Evolutionary conservation across 2,797 vertebrate genomes (phyloP).

Genomic region (Perdix hodgsoniae): DNA sequence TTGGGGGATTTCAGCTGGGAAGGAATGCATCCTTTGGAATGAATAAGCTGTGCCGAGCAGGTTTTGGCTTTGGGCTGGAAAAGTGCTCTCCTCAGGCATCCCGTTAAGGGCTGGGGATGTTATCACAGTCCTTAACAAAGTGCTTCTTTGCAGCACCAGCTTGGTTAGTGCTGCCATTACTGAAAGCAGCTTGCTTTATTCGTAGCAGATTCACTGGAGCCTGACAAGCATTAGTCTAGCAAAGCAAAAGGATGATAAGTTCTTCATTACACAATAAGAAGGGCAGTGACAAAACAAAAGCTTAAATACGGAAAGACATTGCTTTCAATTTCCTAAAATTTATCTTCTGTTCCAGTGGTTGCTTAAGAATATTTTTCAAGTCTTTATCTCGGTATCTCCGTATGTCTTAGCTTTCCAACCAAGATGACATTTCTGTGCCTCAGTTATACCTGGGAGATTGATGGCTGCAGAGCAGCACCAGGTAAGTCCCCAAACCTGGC

Average conservation of each 20-base stretch:
- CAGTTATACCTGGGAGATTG: not conserved
- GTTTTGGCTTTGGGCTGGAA: not conserved
- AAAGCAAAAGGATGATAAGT: not conserved
- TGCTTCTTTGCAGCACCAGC: not conserved
- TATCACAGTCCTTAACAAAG: not conserved
- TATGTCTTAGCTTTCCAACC: not conserved
- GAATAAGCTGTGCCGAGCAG: not conserved
- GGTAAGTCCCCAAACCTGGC: not conserved
- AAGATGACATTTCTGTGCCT: not conserved
- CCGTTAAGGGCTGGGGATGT: not conserved
- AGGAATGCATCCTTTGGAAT: not conserved
- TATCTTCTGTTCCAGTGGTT: not conserved
- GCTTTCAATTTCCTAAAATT: not conserved
- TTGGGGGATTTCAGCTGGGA: not conserved
- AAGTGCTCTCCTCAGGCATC: not conserved
- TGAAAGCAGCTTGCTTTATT: not conserved
- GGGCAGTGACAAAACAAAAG: not conserved
- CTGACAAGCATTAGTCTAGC: too few relatives aligned
- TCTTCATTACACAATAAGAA: not conserved
- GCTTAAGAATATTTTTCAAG: not conserved
- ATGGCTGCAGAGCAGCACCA: not conserved
- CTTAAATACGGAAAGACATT: not conserved
- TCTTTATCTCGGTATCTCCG: not conserved
- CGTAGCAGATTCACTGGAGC: not conserved
- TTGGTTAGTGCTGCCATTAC: not conserved